These are phyloP conservation scores for Spatula clypeata DNA, from an alignment of 2,797 vertebrate genomes.

Conservation along the genomic window DNA sequence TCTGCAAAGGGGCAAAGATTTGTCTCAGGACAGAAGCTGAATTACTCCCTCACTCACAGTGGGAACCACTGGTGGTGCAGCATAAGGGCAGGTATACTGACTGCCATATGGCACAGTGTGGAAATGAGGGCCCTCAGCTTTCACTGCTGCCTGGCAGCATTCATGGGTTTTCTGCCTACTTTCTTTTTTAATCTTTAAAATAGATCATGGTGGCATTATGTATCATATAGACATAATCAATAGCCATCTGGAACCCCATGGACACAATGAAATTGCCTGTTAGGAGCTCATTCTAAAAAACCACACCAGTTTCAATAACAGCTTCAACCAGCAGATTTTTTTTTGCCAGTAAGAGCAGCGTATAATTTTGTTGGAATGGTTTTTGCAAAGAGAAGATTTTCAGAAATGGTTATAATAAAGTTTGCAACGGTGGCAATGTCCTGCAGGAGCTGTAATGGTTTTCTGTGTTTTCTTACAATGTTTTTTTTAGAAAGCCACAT, in stretches of 20 bases:
- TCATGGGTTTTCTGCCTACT: background rate
- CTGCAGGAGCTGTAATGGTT: slow-evolving; percentile 4
- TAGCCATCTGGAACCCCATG: slow-evolving; percentile 53
- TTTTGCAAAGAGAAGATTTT: slow-evolving; percentile 50
- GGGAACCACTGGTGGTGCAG: background rate
- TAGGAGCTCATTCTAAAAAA: slow-evolving; percentile 55
- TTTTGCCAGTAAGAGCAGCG: slow-evolving; percentile 58
- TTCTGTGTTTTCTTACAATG: slow-evolving; percentile 26
- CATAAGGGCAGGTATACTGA: background rate
- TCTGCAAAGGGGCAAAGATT: background rate
- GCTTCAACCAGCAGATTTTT: slow-evolving; percentile 56
- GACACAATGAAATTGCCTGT: slow-evolving; percentile 65
- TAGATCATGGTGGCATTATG: slow-evolving; percentile 11
- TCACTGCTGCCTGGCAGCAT: slow-evolving; percentile 9
- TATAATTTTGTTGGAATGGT: slow-evolving; percentile 66
- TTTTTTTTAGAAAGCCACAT: slow-evolving; percentile 47
- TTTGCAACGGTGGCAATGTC: background rate
- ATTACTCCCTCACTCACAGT: background rate
- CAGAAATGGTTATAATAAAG: slow-evolving; percentile 41
- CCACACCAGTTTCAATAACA: slow-evolving; percentile 59
- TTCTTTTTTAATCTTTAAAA: slow-evolving; percentile 4
- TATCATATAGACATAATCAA: slow-evolving; percentile 60
- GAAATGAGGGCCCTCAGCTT: background rate
- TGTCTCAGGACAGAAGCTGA: background rate
- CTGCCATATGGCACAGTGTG: background rate